Evolutionary conservation across 2,888 invertebrate genomes (phyloP).

Genomic region (Helleia helle): DNA sequence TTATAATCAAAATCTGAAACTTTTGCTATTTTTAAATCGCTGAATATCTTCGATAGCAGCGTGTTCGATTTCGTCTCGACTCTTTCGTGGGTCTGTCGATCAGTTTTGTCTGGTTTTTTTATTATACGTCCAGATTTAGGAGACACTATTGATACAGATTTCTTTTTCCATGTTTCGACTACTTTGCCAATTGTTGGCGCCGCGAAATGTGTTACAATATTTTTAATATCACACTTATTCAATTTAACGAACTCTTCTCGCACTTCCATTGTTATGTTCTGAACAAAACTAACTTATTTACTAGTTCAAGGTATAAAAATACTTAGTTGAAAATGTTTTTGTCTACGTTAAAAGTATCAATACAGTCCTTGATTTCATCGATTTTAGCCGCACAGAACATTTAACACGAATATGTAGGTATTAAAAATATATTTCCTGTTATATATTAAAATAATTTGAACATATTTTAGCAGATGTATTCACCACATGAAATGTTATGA

Average conservation of each 20-base stretch:
- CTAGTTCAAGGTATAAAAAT: too few species aligned
- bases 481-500: constrained; percentile 34
- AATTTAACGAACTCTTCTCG: constrained; percentile 40
- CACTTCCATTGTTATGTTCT: constrained; percentile 39
- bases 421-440: too few species aligned
- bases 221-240: constrained; percentile 41
- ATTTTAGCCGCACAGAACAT: too few species aligned
- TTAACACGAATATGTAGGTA: too few species aligned
- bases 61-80: constrained; percentile 22
- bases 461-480: too few species aligned
- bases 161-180: constrained; percentile 42
- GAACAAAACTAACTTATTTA: too few species aligned
- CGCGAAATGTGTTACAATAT: constrained; percentile 37
- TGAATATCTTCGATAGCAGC: constrained; percentile 43
- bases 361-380: too few species aligned
- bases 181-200: constrained; percentile 28
- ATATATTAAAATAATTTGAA: too few species aligned
- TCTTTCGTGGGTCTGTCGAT: background rate
- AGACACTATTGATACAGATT: constrained; percentile 49
- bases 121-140: constrained; percentile 48
- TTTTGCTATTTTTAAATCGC: constrained; percentile 46
- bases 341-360: too few species aligned
- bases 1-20: constrained; percentile 50
- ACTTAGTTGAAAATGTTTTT: too few species aligned
- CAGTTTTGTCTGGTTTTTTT: constrained; percentile 20